These are phyloP conservation scores for Arion vulgaris DNA, from an alignment of 1,140 invertebrate genomes.

Conservation along the genomic window DNA sequence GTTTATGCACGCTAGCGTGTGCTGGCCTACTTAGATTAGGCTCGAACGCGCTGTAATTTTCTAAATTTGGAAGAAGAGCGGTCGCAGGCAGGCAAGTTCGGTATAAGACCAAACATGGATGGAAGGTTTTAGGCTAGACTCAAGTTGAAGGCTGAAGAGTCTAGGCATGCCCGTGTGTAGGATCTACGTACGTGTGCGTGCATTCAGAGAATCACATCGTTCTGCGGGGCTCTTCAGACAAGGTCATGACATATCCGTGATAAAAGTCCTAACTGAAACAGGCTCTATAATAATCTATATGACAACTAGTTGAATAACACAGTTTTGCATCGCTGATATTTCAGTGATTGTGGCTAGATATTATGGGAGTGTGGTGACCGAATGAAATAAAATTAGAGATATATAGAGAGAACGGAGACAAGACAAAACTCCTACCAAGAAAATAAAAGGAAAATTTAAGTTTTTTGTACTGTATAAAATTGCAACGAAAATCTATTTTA, in stretches of 20 bases:
- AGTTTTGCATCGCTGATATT: no score
- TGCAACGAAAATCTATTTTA: no score
- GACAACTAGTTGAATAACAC: not conserved
- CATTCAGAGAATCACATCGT: not conserved
- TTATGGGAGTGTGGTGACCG: not conserved
- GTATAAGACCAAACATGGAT: not conserved
- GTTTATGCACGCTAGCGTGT: conserved; percentile 31
- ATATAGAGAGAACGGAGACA: no score
- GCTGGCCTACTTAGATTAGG: conserved; percentile 32
- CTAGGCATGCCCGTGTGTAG: conserved; percentile 10
- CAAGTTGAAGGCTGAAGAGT: not conserved
- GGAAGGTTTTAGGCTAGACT: conserved; percentile 5
- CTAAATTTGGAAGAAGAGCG: conserved; percentile 23
- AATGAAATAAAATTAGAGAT: not conserved
- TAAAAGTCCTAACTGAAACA: not conserved
- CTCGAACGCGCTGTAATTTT: conserved; percentile 4
- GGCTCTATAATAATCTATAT: not conserved
- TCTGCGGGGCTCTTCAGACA: not conserved
- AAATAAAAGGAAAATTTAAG: no score
- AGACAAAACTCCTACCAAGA: no score
- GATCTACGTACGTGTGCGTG: conserved; percentile 2
- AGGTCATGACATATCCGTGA: not conserved
- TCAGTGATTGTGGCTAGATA: not conserved
- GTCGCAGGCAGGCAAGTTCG: conserved; percentile 8
- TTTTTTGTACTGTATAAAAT: no score